Evolutionary conservation across 2,888 invertebrate species (phyloP), one percentile per base, ranked within the genome.

Genomic region (Gymnocheta viridis): DNA sequence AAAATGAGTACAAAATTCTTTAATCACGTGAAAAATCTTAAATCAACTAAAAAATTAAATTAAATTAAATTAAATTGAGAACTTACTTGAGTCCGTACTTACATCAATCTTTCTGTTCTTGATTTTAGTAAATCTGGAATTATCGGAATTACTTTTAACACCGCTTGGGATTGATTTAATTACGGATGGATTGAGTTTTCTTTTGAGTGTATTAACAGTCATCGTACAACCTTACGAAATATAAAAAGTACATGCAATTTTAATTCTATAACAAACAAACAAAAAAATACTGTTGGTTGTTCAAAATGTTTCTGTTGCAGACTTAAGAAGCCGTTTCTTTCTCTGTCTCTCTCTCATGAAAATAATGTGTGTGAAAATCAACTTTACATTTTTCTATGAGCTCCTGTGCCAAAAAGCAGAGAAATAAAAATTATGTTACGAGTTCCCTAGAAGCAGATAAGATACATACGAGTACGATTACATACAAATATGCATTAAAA

Each of bases 371-470:
- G 29, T 4, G 14, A 54, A 41, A 19, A 27, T 19, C 2, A 14
- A 0, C n/a, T 17, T 10, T 60, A 17, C 58, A 56, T 3, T 70
- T 62, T 32, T 4, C 14, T 14, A 58, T 82, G 82, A 67, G 49
- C 72, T 82, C 82, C 77, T 82, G 82, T 77, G 29, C 22, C 44
- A 32, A 41, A 82, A 82, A 82, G 82, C 82, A 82, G 82, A 67
- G 78, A 72, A 76, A 82, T 41, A 35, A 62, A 51, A 58, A 49
- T 54, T 38, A 29, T 66, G 24, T 49, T 4, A 17, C n/a, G 35
- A 24, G 17, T 29, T 32, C 12, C 9, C 10, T 29, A 14, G 9
- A 1, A 27, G 27, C 2, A n/a, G 56, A n/a, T n/a, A n/a, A n/a
- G n/a, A n/a, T n/a, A n/a, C n/a, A n/a, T n/a, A n/a, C n/a, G n/a